These are phyloP conservation scores for Limnephilus auricula DNA, from an alignment of 2,888 invertebrate genomes.

Conservation along the genomic window DNA sequence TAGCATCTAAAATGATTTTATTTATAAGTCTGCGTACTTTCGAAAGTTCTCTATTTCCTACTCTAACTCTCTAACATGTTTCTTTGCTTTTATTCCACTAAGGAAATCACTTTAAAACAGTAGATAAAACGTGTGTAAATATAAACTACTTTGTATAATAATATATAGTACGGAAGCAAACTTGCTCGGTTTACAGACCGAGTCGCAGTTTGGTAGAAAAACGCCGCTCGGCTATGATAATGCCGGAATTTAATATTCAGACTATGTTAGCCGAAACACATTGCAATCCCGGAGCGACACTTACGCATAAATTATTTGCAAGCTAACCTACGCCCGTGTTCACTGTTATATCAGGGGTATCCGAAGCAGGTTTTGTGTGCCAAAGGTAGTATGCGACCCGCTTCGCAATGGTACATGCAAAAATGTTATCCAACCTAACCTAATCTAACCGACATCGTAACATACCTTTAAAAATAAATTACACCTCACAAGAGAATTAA, in stretches of 20 bases:
- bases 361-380: background rate
- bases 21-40: no score
- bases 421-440: no score
- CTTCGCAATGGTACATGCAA: no score
- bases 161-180: background rate
- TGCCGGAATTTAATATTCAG: conserved; percentile 64
- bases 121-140: background rate
- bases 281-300: conserved; percentile 59
- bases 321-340: background rate
- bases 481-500: no score
- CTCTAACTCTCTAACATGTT: no score
- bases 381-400: background rate
- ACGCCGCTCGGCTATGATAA: conserved; percentile 54
- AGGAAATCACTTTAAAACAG: background rate
- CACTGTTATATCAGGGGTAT: background rate
- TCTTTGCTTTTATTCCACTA: background rate
- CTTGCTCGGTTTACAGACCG: background rate
- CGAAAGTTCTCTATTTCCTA: no score
- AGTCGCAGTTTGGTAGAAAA: conserved; percentile 52
- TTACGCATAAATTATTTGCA: conserved; percentile 62
- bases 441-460: no score
- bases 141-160: background rate
- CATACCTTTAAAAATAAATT: no score
- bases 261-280: conserved; percentile 62
- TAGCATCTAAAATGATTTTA: no score